These are phyloP conservation scores for Sinocyclocheilus maitianheensis DNA, from an alignment of 2,113 vertebrate species.

Conservation along the genomic window DNA sequence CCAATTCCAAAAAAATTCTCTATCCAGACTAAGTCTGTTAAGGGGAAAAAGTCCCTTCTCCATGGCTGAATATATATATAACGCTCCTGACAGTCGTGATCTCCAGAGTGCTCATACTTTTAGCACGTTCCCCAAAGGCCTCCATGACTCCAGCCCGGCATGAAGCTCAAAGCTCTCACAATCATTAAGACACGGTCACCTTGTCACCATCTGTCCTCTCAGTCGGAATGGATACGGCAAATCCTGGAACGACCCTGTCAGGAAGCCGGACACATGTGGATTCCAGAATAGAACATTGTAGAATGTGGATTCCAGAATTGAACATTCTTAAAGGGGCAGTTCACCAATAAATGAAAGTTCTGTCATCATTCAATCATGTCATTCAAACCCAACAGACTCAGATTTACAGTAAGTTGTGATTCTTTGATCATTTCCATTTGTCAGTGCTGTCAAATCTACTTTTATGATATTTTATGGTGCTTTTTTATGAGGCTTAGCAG, in stretches of 20 bases:
- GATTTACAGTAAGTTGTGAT: not conserved
- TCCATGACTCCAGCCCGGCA: not conserved
- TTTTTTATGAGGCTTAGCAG: not conserved
- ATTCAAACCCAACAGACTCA: not conserved
- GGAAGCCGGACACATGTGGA: not conserved
- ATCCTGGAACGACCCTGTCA: not conserved
- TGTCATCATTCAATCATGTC: not conserved
- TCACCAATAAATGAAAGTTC: not conserved
- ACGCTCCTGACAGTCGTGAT: not conserved
- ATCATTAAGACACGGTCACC: not conserved
- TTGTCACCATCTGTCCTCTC: slow-evolving; percentile 6
- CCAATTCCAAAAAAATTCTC: too few relatives aligned
- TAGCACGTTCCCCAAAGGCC: not conserved
- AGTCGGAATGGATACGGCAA: not conserved
- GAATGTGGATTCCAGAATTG: not conserved
- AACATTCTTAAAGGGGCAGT: not conserved
- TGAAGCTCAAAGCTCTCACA: not conserved
- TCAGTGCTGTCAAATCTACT: not conserved
- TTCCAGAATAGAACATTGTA: not conserved
- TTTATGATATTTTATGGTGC: not conserved
- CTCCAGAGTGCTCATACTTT: not conserved
- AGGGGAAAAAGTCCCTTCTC: not conserved
- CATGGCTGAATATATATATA: not conserved
- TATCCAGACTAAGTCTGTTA: too few relatives aligned
- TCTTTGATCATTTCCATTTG: not conserved